A percentile compares a stretch with the other conserved stretches of the same genome.
phyloP scores from a whole-genome alignment of 2,113 vertebrate genomes.

The Toxotes chatareus region DNA sequence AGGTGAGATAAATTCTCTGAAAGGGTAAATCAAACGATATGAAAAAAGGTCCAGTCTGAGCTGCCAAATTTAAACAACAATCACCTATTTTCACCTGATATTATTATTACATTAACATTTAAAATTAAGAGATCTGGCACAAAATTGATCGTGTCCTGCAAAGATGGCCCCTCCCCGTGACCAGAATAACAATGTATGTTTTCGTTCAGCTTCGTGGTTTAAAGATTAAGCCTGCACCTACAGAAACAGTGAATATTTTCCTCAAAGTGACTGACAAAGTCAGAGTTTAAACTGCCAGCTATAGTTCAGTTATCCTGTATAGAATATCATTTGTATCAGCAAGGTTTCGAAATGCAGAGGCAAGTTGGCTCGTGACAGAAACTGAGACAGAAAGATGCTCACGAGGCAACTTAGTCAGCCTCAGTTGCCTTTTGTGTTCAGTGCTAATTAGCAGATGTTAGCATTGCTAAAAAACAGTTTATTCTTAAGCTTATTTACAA shows the following conservation, averaged over 20 bases:
- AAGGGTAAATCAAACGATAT: too few species aligned
- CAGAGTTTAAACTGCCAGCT: conserved; percentile 42
- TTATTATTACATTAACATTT: too few species aligned
- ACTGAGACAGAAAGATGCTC: conserved; percentile 1
- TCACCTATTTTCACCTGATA: too few species aligned
- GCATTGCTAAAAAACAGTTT: too few species aligned
- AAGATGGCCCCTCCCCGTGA: background rate
- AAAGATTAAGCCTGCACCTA: conserved; percentile 11
- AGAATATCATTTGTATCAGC: conserved; percentile 45
- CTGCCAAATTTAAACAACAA: too few species aligned
- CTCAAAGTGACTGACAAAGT: conserved; percentile 50
- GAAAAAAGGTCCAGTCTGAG: too few species aligned
- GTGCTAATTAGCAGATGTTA: too few species aligned
- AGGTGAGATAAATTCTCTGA: too few species aligned
- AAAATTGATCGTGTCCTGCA: background rate
- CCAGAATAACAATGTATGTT: conserved; percentile 4
- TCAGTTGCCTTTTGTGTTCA: too few species aligned
- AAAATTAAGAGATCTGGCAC: background rate
- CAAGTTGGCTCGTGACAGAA: conserved; percentile 11
- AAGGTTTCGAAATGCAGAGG: conserved; percentile 40
- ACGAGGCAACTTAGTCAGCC: background rate
- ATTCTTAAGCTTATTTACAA: too few species aligned
- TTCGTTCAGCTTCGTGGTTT: conserved; percentile 3
- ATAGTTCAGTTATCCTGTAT: conserved; percentile 18
- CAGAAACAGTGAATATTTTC: conserved; percentile 27